phyloP scores from a whole-genome alignment of 1,140 invertebrate species.

The Neodiprion lecontei region DNA sequence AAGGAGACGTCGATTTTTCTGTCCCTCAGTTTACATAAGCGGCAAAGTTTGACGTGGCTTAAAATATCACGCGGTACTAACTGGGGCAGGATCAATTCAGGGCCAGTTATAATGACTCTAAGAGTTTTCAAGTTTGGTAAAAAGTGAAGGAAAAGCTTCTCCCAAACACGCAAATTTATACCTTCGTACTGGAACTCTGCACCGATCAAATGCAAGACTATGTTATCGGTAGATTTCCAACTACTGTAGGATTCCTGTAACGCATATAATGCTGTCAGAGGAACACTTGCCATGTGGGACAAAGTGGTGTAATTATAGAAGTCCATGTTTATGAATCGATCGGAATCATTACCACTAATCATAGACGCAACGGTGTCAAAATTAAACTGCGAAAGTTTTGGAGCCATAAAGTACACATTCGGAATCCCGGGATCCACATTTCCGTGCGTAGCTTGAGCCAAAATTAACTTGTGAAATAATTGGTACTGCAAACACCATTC shows the following conservation, averaged over 20 bases:
- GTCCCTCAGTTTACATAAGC: slow-evolving; percentile 54
- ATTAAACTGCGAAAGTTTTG: slow-evolving; percentile 52
- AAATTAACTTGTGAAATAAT: slow-evolving; percentile 46
- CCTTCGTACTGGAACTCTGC: slow-evolving; percentile 77
- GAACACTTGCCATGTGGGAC: slow-evolving; percentile 70
- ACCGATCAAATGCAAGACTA: slow-evolving; percentile 68
- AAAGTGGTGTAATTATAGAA: slow-evolving; percentile 68
- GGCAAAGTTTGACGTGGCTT: slow-evolving; percentile 60
- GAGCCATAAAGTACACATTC: slow-evolving; percentile 46
- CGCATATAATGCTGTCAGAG: slow-evolving; percentile 68
- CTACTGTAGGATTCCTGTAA: slow-evolving; percentile 57
- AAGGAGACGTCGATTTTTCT: slow-evolving; percentile 63
- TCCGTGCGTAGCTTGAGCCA: slow-evolving; percentile 57
- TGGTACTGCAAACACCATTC: slow-evolving; percentile 53
- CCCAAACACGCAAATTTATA: slow-evolving; percentile 72
- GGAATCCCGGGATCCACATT: slow-evolving; percentile 65
- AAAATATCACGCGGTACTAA: slow-evolving; percentile 63
- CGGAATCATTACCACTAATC: slow-evolving; percentile 58
- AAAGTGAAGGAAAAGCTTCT: slow-evolving; percentile 72
- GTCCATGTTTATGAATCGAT: slow-evolving; percentile 61
- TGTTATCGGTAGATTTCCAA: slow-evolving; percentile 38
- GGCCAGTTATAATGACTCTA: slow-evolving; percentile 68
- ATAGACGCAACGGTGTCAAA: slow-evolving; percentile 60
- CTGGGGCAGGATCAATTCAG: slow-evolving; percentile 66
- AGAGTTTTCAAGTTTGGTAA: slow-evolving; percentile 64